A percentile compares a stretch with the other conserved stretches of the same genome.
phyloP scores from a whole-genome alignment of 2,888 invertebrate species.

The Caenorhabditis macrosperma region DNA sequence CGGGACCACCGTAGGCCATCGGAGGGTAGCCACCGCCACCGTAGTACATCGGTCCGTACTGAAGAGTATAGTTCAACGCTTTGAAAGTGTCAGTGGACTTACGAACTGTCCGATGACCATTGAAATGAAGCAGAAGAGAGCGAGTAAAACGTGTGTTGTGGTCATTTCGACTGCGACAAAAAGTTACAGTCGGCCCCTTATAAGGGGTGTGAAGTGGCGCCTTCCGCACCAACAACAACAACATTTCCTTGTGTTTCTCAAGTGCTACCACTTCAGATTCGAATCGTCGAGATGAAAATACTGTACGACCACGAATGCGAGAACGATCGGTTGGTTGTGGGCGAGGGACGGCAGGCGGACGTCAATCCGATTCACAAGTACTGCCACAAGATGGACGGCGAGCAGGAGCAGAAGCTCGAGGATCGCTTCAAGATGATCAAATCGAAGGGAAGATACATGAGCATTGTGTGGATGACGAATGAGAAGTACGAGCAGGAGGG shows the following conservation, averaged over 20 bases:
- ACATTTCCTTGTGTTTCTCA: conserved; percentile 10
- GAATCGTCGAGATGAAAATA: conserved; percentile 71
- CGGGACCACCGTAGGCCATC: conserved; percentile 28
- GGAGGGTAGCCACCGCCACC: conserved; percentile 42
- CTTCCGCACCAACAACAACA: conserved; percentile 10
- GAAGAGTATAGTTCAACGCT: not conserved
- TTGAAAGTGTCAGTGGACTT: not conserved
- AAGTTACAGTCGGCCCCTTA: not conserved
- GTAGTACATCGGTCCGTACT: conserved; percentile 50
- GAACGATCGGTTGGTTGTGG: conserved; percentile 58
- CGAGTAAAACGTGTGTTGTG: conserved; percentile 1
- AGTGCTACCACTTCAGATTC: conserved; percentile 63
- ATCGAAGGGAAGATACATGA: conserved; percentile 53
- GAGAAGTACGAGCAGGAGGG: conserved; percentile 57
- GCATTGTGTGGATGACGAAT: conserved; percentile 70
- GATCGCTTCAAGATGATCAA: conserved; percentile 45
- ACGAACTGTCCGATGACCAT: conserved; percentile 40
- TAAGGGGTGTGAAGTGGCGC: not conserved
- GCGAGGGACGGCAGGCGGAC: conserved; percentile 58
- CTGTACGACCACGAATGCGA: conserved; percentile 69
- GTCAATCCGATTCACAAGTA: conserved; percentile 52
- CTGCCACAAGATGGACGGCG: conserved; percentile 45
- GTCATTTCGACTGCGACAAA: conserved; percentile 3
- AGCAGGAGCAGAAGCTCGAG: conserved; percentile 31
- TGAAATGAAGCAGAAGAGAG: not conserved